Evolutionary conservation across 1,140 invertebrate species (phyloP), one percentile per base, ranked within the genome.

Genomic region (Drosophila rhopaloa): DNA sequence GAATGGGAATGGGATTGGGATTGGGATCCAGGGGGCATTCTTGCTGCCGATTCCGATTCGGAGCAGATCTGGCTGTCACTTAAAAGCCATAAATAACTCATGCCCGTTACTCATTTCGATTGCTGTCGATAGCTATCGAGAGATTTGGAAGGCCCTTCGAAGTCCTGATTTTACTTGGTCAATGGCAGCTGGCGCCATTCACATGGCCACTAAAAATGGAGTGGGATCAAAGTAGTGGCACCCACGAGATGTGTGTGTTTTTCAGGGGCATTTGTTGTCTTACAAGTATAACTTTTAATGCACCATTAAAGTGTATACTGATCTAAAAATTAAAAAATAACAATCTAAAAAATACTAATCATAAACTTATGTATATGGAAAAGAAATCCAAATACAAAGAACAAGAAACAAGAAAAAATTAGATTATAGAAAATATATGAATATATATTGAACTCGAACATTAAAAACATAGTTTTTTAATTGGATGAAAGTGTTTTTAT

Each of bases 71-170:
- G 46, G 81, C 82, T 83, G 81, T 81, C 78, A 67, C 81, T 85
- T 85, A 81, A 85, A 86, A 85, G 74, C 68, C 83, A 86, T 86
- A 86, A 86, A 86, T 86, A 86, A 86, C 83, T 86, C 82, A 86
- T 86, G 82, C 24, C 67, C 73, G 70, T 58, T 75, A 68, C 82
- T 77, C 66, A 67, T 78, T 86, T 88, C 78, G 74, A 65, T 77
- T 65, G 58, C 83, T 79, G 83, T 86, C 82, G 82, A 86, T 86
- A 76, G 82, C 81, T 88, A 86, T 88, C 82, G 0, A 59, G 37
- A 48, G 44, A 38, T 44, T 62, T 48, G 29, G 5, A 19, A 38
- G 24, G 40, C 24, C 16, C 9, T 13, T 10, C 16, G 9, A 14
- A 6, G 56, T 16, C 40, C 56, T 29, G 41, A 65, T 65, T 65